A percentile compares a stretch with the other conserved stretches of the same genome.
These are phyloP conservation scores for Cosmia trapezina DNA, from an alignment of 2,888 invertebrate genomes.

Conservation along the genomic window DNA sequence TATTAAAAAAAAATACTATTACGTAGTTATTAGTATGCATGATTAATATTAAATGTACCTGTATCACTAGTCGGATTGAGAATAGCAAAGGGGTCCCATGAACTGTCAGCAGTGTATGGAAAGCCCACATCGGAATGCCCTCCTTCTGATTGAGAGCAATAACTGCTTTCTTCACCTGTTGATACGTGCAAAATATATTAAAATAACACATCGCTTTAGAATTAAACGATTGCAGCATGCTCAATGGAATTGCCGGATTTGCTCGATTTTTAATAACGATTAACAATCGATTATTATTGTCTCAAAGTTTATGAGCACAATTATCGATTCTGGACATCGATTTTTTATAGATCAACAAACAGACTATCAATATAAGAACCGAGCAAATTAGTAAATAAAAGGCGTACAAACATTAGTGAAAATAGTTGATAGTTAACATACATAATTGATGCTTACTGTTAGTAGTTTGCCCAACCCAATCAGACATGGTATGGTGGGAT, in stretches of 20 bases:
- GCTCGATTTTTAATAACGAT: neutral
- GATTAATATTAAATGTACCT: constrained; percentile 78
- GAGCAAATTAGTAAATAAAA: constrained; percentile 5
- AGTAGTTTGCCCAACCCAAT: constrained; percentile 97
- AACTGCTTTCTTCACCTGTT: constrained; percentile 94
- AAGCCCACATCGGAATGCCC: constrained; percentile 90
- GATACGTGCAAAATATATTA: constrained; percentile 10
- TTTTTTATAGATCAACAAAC: neutral
- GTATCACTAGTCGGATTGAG: constrained; percentile 94
- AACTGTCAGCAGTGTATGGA: constrained; percentile 90
- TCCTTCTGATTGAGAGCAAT: constrained; percentile 94
- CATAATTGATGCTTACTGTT: constrained; percentile 91
- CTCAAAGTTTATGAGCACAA: neutral
- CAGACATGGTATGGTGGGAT: constrained; percentile 92
- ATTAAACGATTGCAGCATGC: neutral
- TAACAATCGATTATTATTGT: neutral
- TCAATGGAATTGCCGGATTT: constrained; percentile 6
- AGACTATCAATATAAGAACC: neutral
- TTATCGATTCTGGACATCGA: constrained; percentile 1
- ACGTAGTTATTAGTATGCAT: too few species aligned
- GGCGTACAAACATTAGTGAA: constrained; percentile 28
- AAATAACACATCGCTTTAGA: neutral
- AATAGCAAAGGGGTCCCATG: constrained; percentile 93
- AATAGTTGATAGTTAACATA: constrained; percentile 52
- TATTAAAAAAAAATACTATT: too few species aligned